Base-by-base conservation (phyloP, 2,888 invertebrate species). In the Teinopalpus imperialis region DNA sequence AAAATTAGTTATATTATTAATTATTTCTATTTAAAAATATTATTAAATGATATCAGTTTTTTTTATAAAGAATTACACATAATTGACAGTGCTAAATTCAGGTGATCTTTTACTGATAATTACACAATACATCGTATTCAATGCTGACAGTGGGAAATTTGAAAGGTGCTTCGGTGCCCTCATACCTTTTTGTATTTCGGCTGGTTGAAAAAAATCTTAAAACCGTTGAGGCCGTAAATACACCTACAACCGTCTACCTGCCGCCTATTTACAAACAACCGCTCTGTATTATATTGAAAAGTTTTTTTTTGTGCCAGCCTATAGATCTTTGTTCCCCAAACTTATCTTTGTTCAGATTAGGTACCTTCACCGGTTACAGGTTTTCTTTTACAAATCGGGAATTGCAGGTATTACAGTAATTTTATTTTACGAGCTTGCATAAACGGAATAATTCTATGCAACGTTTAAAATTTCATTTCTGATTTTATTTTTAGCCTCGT, bases 201-300 rank as follows among this genome's bases (percentile, higher is more conserved):
- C 49, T 48, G 42, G 36, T 56, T 50, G 49, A 57, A 68, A 71
- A 70, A 70, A 69, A 69, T 56, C 56, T 50, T 44, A 63, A 54
- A 69, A 71, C 71, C 70, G 70, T 74, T 74, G 66, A 66, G 72
- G 65, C 63, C 66, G 66, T 77, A 76, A 77, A 81, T 81, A 77
- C 83, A 81, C 85, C 83, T 81, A 86, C 82, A 80, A 85, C 72
- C 77, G 67, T 78, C 85, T 87, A 87, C 87, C 87, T 87, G 87
- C 81, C 56, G 63, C 69, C 71, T 75, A 78, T 86, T 85, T 82
- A 86, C 80, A 75, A 82, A 82, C 73, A 77, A 80, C 78, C 74
- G 72, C 74, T 74, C 69, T 54, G 67, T 64, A 73, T 74, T 69
- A 67, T 69, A 59, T 59, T 55, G 56, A 57, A 52, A 52, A 46